These are phyloP conservation scores for Anarrhichthys ocellatus DNA, from an alignment of 2,113 vertebrate genomes.

Conservation along the genomic window DNA sequence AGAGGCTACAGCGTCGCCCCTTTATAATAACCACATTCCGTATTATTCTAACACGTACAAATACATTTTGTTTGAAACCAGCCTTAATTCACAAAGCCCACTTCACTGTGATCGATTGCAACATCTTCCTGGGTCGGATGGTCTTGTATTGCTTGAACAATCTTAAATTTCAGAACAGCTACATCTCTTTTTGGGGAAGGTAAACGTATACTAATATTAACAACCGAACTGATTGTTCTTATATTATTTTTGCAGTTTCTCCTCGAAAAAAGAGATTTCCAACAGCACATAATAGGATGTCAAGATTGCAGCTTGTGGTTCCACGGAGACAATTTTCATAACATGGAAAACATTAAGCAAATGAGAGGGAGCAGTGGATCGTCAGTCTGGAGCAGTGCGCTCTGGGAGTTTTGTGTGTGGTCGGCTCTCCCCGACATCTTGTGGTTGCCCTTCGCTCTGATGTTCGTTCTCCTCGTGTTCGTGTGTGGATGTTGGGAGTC, in stretches of 20 bases:
- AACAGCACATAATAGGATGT: conserved; percentile 9
- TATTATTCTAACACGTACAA: conserved; percentile 86
- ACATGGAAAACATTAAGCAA: conserved; percentile 65
- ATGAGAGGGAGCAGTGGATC: conserved; percentile 48
- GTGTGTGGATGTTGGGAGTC: conserved; percentile 48
- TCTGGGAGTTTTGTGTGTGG: conserved; percentile 39
- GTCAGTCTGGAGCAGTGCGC: conserved; percentile 48
- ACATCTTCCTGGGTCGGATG: background rate
- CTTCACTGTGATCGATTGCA: background rate
- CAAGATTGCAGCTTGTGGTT: conserved; percentile 12
- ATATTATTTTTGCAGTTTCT: background rate
- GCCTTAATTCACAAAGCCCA: background rate
- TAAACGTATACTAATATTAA: background rate
- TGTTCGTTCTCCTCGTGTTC: conserved; percentile 47
- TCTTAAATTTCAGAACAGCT: background rate
- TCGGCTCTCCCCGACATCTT: conserved; percentile 55
- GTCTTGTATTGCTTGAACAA: background rate
- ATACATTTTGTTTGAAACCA: conserved; percentile 42
- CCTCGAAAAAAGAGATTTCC: background rate
- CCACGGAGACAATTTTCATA: conserved; percentile 57
- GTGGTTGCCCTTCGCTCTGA: conserved; percentile 58
- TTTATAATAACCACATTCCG: conserved; percentile 75
- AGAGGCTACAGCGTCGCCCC: conserved; percentile 85
- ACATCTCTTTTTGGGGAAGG: background rate
- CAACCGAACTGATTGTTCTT: background rate